Percentiles rank a stretch among this genome's conserved stretches.
Evolutionary conservation across 2,888 invertebrate species (phyloP).

Genomic region (Spisula subtruncata): DNA sequence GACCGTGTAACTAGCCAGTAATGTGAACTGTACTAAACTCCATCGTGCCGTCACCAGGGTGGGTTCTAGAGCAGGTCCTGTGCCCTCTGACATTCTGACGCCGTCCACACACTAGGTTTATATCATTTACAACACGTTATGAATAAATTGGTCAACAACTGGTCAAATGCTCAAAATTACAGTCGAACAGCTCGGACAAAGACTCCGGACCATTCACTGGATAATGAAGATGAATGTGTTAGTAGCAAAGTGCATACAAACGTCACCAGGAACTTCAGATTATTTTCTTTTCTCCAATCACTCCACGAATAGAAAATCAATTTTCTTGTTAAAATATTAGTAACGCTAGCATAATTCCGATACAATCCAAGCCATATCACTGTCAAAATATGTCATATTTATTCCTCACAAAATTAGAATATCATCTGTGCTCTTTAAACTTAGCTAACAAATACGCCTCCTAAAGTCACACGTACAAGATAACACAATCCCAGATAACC

Average conservation of each 20-base stretch:
- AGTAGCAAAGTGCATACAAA: not conserved
- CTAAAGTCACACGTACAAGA: not conserved
- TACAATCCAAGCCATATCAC: not conserved
- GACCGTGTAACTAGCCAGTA: conserved; percentile 81
- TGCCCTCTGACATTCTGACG: conserved; percentile 52
- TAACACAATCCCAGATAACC: not conserved
- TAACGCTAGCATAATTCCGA: conserved; percentile 1
- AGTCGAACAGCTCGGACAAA: no score
- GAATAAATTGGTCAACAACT: no score
- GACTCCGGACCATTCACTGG: no score
- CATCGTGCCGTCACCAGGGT: conserved; percentile 74
- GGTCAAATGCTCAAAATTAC: no score
- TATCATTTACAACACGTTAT: not conserved
- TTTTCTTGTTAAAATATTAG: not conserved
- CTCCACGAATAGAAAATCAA: not conserved
- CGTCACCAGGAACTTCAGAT: not conserved
- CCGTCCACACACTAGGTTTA: not conserved
- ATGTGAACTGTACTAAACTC: conserved; percentile 83
- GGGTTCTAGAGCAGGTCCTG: conserved; percentile 48
- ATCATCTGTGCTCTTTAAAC: not conserved
- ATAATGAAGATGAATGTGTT: no score
- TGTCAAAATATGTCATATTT: not conserved
- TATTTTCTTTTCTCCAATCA: not conserved
- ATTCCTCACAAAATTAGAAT: not conserved
- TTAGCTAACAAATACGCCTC: not conserved